These are phyloP conservation scores for Argyra leucocephala DNA, from an alignment of 2,888 invertebrate species.

Conservation along the genomic window DNA sequence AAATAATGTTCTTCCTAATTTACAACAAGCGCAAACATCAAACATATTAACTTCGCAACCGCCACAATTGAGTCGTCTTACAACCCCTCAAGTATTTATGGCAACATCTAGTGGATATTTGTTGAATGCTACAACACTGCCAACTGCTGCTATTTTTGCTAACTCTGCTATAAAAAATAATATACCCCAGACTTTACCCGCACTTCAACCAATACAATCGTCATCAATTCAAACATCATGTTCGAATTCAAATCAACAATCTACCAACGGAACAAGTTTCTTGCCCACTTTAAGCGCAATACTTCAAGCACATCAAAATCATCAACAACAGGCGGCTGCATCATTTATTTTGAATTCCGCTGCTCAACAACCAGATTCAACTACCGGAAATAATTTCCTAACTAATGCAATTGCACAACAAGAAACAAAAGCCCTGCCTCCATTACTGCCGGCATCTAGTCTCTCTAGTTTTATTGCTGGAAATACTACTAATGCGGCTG, in stretches of 20 bases:
- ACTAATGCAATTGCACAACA: slow-evolving; percentile 7
- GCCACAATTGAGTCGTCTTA: slow-evolving; percentile 14
- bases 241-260: not conserved
- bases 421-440: slow-evolving; percentile 12
- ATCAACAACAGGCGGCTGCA: slow-evolving; percentile 12
- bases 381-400: slow-evolving; percentile 15
- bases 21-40: slow-evolving; percentile 26
- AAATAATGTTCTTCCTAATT: slow-evolving; percentile 30
- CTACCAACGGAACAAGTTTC: slow-evolving; percentile 12
- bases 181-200: slow-evolving; percentile 28
- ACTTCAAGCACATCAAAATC: slow-evolving; percentile 19
- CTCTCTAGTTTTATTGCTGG: slow-evolving; percentile 26
- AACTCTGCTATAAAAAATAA: slow-evolving; percentile 28
- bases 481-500: not conserved
- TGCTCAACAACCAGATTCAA: slow-evolving; percentile 24
- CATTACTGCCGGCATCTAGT: slow-evolving; percentile 24
- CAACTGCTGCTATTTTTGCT: slow-evolving; percentile 35
- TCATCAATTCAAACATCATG: slow-evolving; percentile 23
- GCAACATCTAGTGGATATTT: slow-evolving; percentile 40
- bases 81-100: slow-evolving; percentile 40
- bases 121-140: slow-evolving; percentile 39
- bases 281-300: slow-evolving; percentile 23
- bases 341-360: slow-evolving; percentile 9
- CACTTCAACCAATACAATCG: slow-evolving; percentile 37
- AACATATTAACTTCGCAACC: slow-evolving; percentile 9